Base-by-base conservation (phyloP, 2,113 vertebrate genomes). In the Chauna torquata region DNA sequence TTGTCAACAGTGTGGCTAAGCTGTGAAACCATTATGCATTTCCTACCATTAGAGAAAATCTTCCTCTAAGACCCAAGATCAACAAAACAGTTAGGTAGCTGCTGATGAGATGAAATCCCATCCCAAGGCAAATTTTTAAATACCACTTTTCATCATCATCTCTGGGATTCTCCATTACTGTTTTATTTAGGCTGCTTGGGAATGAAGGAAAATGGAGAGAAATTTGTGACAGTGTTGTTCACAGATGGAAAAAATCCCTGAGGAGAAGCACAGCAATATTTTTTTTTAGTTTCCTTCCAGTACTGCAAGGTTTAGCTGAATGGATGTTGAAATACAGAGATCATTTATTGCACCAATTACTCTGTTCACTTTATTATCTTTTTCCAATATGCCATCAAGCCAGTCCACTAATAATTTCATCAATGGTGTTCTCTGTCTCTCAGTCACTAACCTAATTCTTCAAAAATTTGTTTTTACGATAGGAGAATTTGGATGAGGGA, bases 401-500 rank as follows among this genome's bases (percentile, higher is more conserved):
- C 66, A 59, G 83, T 54, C 47, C 75, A 71, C 38, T 82, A 91
- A 94, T 93, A 80, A 82, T 93, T 96, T 95, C 20, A 84, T 92
- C 76, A 85, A 17, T 92, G 69, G 49, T 94, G 38, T 89, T 95
- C 92, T 93, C 90, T 91, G 22, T 76, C 66, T 94, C 86, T 91
- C 52, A 55, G 15, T 83, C 79, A 52, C 50, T 50, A 83, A 82
- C 22, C 12, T 69, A 62, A 77, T 65, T 68, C 47, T 94, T 84
- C 24, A 91, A 75, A 92, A 81, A 47, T 70, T 82, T 93, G 44
- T 70, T 96, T 96, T 92, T 89, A 36, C 83, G 95, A 47, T 91
- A 81, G 62, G 78, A 94, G 69, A 90, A 92, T 91, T 96, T 96
- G 80, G 78, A 86, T 86, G 57, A 96, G 38, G 38, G 86, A 86